Conservation (phyloP, 2,797 vertebrate genomes). For the Coracias cyanogaster region DNA sequence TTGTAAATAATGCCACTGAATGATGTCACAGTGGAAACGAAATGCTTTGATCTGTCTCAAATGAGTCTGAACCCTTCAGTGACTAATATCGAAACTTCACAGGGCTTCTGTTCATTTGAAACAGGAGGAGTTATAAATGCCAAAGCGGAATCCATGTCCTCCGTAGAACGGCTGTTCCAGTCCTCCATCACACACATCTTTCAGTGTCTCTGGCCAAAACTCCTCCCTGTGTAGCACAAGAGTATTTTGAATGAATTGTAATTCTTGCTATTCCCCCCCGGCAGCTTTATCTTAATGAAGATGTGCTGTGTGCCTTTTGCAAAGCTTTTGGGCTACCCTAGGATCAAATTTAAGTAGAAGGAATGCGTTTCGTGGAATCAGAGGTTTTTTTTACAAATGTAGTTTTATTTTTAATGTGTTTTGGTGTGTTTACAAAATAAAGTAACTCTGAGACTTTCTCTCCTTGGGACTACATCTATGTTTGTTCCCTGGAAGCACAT, state of each 20-base stretch:
- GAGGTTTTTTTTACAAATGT: not conserved
- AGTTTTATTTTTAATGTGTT: not conserved
- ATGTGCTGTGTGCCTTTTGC: not conserved
- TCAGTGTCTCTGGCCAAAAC: not conserved
- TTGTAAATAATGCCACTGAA: not conserved
- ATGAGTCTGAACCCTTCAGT: not conserved
- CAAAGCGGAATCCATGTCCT: fast-evolving
- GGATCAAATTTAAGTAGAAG: not conserved
- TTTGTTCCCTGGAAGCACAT: not conserved
- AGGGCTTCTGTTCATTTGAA: not conserved
- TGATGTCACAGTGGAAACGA: not conserved
- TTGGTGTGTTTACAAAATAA: not conserved
- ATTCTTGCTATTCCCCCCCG: not conserved
- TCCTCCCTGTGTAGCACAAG: not conserved
- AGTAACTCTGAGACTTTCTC: not conserved
- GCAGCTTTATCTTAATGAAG: constrained; percentile 40
- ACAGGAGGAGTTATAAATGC: not conserved
- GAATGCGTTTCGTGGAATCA: not conserved
- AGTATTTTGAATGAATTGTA: not conserved
- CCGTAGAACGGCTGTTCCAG: fast-evolving
- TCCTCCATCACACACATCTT: not conserved
- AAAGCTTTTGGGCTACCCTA: not conserved
- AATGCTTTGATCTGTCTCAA: constrained; percentile 46
- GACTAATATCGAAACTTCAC: not conserved
- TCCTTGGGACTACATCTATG: not conserved